Evolutionary conservation across 2,888 invertebrate genomes (phyloP).

Genomic region (Aspidiotus destructor): DNA sequence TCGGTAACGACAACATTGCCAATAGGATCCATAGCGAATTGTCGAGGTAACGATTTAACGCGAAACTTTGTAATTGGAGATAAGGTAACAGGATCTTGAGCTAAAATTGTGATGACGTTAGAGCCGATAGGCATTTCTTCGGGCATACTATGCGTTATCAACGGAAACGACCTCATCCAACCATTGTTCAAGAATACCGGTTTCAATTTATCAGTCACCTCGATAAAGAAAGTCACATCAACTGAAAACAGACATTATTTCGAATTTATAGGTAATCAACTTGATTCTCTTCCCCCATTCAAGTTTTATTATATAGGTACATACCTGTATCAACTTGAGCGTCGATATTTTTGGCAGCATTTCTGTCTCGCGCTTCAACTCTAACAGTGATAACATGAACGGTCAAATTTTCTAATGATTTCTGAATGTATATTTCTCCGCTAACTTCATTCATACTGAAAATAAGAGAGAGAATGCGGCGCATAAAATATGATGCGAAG

Average conservation of each 20-base stretch:
- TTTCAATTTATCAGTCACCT: too few relatives aligned
- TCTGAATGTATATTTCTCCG: slow-evolving; percentile 60
- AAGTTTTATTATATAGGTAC: too few relatives aligned
- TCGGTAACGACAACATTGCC: slow-evolving; percentile 66
- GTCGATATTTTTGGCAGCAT: slow-evolving; percentile 57
- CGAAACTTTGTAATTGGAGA: slow-evolving; percentile 37
- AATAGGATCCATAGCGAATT: slow-evolving; percentile 36
- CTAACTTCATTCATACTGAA: slow-evolving; percentile 55
- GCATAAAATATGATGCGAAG: too few relatives aligned
- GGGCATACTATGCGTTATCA: slow-evolving; percentile 56
- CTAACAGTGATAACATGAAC: slow-evolving; percentile 65
- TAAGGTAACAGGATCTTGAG: slow-evolving; percentile 49
- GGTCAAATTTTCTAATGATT: slow-evolving; percentile 59
- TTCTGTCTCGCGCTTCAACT: slow-evolving; percentile 58
- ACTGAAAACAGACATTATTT: slow-evolving; percentile 40
- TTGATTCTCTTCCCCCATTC: too few relatives aligned
- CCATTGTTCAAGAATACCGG: slow-evolving; percentile 62
- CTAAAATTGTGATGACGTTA: slow-evolving; percentile 56
- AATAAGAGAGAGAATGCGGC: background rate
- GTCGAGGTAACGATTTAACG: slow-evolving; percentile 36
- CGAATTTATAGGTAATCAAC: too few relatives aligned
- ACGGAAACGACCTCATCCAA: slow-evolving; percentile 61
- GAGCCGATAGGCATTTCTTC: slow-evolving; percentile 70
- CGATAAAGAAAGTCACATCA: too few relatives aligned
- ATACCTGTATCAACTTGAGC: slow-evolving; percentile 50